Evolutionary conservation across 2,888 invertebrate genomes (phyloP).

Genomic region (Drosophila prolongata): DNA sequence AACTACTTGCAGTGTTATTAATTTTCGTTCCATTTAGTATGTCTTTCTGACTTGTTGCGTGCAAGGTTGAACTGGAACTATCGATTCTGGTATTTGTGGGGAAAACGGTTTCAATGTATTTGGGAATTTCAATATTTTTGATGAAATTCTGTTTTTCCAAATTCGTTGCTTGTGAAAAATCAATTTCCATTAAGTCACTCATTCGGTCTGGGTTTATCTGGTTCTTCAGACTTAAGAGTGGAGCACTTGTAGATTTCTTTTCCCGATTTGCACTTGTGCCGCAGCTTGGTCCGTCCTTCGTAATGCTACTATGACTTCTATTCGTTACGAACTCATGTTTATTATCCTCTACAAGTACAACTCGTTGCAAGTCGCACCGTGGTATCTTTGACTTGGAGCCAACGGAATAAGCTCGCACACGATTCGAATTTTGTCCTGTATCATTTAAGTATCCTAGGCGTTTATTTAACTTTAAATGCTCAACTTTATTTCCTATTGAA

Average conservation of each 20-base stretch:
- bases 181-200: slow-evolving; percentile 94
- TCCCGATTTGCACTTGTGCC: slow-evolving; percentile 63
- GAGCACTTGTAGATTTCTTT: slow-evolving; percentile 89
- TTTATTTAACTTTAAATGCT: slow-evolving; percentile 86
- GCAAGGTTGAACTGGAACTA: slow-evolving; percentile 30
- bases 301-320: slow-evolving; percentile 69
- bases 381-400: slow-evolving; percentile 88
- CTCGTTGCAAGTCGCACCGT: slow-evolving; percentile 81
- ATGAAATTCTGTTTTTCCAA: slow-evolving; percentile 53
- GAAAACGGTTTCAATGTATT: slow-evolving; percentile 29
- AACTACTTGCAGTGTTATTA: slow-evolving; percentile 11
- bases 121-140: slow-evolving; percentile 39
- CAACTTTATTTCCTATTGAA: slow-evolving; percentile 93
- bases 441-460: slow-evolving; percentile 84
- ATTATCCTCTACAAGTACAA: slow-evolving; percentile 72
- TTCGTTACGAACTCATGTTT: slow-evolving; percentile 57
- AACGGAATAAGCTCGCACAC: slow-evolving; percentile 91
- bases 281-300: slow-evolving; percentile 53
- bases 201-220: slow-evolving; percentile 87
- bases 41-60: slow-evolving; percentile 44
- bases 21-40: slow-evolving; percentile 22
- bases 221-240: slow-evolving; percentile 86
- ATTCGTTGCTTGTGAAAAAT: slow-evolving; percentile 86
- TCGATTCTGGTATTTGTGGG: slow-evolving; percentile 22
- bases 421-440: slow-evolving; percentile 84